Evolutionary conservation across 2,888 invertebrate species (phyloP), one percentile per base, ranked within the genome.

Genomic region (Synergus japonicus): DNA sequence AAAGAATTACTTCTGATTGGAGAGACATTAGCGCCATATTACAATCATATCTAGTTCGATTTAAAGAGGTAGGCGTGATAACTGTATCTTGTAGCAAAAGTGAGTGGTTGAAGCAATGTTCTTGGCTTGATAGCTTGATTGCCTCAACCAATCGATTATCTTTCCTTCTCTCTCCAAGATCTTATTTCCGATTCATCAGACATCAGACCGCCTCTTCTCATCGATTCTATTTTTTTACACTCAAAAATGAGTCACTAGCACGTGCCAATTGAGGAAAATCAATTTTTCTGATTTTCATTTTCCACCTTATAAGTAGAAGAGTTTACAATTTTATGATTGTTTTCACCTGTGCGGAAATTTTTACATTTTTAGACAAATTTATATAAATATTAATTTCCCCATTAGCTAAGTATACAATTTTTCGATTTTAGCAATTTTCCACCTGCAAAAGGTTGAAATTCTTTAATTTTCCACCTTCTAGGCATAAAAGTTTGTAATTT

Each of bases 61-160:
- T 84, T 82, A 77, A 81, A 78, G 82, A 77, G 83, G 84, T 83
- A 84, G 84, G 84, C 83, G 84, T 84, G 84, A 84, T 84, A 83
- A 83, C 81, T 78, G 79, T 81, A 76, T 80, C 54, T 63, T 73
- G 73, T n/a, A 41, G 37, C 73, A 54, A 29, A 29, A 73, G 73
- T 54, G 73, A 73, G 37, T 73, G 73, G 37, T 54, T 73, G 54
- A 37, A 54, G 37, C 3, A 37, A n/a, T 37, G 49, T 73, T 73
- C 73, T 58, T 73, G 7, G 46, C 29, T 46, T 49, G 69, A 69
- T 69, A 69, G 73, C 29, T 63, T 12, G 54, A 73, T 73, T 29
- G 54, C 54, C 29, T 54, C 73, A 54, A 73, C 73, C 73, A 73
- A 73, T 73, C 73, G 49, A 73, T 73, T 73, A 73, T 54, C 29